Base-by-base conservation (phyloP, 2,888 invertebrate species). In the Dioctria rufipes region DNA sequence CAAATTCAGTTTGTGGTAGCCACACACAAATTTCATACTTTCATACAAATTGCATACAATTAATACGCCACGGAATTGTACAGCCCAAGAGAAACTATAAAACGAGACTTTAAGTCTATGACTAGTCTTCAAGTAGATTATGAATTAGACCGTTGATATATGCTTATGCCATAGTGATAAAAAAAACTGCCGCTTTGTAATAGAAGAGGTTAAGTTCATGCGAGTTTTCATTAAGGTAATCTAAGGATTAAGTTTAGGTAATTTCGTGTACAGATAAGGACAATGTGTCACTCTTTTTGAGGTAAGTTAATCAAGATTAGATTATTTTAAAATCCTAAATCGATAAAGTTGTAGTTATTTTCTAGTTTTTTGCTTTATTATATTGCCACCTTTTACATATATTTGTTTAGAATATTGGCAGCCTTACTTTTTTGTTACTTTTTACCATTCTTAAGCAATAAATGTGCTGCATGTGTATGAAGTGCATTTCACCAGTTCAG, bases 41-140 rank as follows among this genome's bases (percentile, higher is more conserved):
- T 54, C 54, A 8, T 5, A 46, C 8, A 43, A 67, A 67, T 67
- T 25, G 25, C 25, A 71, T 69, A 54, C 58, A 58, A 37, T 9
- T 67, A 67, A 67, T 13, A 67, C 54, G 71, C 71, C 71, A 54
- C 51, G 40, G 46, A 54, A 51, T 71, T 51, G 51, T 71, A 25
- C 25, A 71, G 73, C 73, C 73, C 54, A 60, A 77, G 77, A 61
- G 63, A 63, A 58, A 77, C 63, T 63, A 61, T 63, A 25, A 69
- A n/a, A 42, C 58, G 58, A 58, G 58, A 58, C 58, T 58, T 73
- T 63, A 39, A 40, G 77, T 77, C 77, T 77, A 77, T 77, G 77
- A 77, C 77, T 77, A 77, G 77, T 77, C 77, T 77, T 77, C 49
- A 46, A 25, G 39, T 63, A 77, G 77, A 77, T 77, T 77, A 77